Evolutionary conservation across 1,140 invertebrate species (phyloP).

Genomic region (Ruditapes philippinarum): DNA sequence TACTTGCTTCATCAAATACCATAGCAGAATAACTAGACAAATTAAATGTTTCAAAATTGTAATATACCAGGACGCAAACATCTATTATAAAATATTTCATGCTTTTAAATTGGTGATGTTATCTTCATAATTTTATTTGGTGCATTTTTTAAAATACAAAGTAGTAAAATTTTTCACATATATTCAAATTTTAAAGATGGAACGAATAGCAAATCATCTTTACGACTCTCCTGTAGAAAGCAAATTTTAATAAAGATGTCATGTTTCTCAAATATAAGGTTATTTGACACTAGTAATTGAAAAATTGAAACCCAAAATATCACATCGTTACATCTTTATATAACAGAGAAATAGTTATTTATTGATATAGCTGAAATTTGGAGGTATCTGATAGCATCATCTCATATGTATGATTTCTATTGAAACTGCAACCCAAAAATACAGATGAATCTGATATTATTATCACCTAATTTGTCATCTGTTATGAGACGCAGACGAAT

Average conservation of each 20-base stretch:
- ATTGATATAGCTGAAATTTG: slow-evolving; percentile 14
- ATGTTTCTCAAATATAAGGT: neutral
- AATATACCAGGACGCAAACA: neutral
- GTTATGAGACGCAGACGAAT: neutral
- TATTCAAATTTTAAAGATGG: neutral
- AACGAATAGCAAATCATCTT: slow-evolving; percentile 20
- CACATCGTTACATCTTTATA: slow-evolving; percentile 17
- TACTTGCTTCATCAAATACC: neutral
- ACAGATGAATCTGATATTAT: slow-evolving; percentile 12
- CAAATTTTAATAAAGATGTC: slow-evolving; percentile 31
- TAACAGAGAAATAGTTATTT: slow-evolving; percentile 29
- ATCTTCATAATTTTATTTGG: neutral
- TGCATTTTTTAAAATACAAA: slow-evolving; percentile 14
- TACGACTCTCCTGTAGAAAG: neutral
- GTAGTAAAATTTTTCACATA: neutral
- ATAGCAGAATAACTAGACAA: neutral
- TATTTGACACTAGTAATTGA: slow-evolving; percentile 1
- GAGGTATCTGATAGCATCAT: slow-evolving; percentile 3
- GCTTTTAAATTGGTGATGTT: slow-evolving; percentile 8
- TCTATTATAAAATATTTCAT: slow-evolving; percentile 25
- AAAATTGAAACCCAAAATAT: slow-evolving; percentile 34
- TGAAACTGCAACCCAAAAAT: neutral
- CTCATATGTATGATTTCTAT: neutral
- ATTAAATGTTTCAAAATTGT: neutral
- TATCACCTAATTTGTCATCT: slow-evolving; percentile 27